Evolutionary conservation across 2,888 invertebrate species (phyloP).

Genomic region (Papilio elwesi): DNA sequence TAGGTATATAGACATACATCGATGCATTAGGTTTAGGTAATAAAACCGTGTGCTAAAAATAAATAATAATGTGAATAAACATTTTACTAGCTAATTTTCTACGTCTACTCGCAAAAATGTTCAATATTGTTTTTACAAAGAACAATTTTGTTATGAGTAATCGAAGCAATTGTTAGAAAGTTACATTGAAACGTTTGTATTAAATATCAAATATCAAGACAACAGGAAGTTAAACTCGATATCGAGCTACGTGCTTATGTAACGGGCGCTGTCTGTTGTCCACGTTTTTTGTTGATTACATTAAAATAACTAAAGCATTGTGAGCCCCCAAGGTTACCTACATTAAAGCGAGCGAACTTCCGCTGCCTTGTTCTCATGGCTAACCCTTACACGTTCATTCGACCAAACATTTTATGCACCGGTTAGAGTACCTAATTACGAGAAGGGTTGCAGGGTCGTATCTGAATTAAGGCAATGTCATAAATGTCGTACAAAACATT

Average conservation of each 20-base stretch:
- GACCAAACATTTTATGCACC: conserved; percentile 17
- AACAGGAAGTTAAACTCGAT: conserved; percentile 41
- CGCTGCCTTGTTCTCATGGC: conserved; percentile 47
- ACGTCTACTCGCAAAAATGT: not conserved
- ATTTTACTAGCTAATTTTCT: not conserved
- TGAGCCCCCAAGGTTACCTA: conserved; percentile 74
- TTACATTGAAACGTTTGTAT: not conserved
- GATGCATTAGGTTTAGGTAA: too few species aligned
- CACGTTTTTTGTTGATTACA: conserved; percentile 63
- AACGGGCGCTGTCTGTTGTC: conserved; percentile 58
- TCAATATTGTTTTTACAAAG: not conserved
- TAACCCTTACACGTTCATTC: conserved; percentile 37
- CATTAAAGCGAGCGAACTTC: conserved; percentile 72
- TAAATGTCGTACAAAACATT: not conserved
- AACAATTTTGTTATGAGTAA: conserved; percentile 12
- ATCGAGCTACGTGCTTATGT: conserved; percentile 53
- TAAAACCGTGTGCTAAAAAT: too few species aligned
- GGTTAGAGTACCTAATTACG: not conserved
- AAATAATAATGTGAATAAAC: too few species aligned
- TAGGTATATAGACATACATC: too few species aligned
- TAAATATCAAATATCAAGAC: conserved; percentile 45
- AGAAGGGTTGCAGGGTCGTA: not conserved
- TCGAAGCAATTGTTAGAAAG: conserved; percentile 23
- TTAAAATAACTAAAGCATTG: conserved; percentile 68
- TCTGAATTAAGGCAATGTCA: not conserved